Evolutionary conservation across 2,797 vertebrate genomes (phyloP).

Genomic region (Crypturellus tataupa): DNA sequence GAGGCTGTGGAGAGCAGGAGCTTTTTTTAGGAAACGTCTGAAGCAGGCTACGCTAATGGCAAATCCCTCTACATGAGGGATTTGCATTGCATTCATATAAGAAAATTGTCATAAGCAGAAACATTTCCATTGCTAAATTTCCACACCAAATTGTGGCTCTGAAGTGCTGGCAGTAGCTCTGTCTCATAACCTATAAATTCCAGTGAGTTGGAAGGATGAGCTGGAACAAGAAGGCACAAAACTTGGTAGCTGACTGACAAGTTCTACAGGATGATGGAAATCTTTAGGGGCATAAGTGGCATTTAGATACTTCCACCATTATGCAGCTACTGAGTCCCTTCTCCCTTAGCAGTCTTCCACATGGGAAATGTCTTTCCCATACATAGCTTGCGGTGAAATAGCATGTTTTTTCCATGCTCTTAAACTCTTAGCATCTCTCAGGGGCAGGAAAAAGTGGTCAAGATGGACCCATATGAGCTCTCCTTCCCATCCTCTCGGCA

Average conservation of each 20-base stretch:
- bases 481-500: slow-evolving; percentile 4
- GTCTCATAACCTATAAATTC: neutral
- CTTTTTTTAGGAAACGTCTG: neutral
- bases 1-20: neutral
- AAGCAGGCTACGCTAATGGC: neutral
- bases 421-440: neutral
- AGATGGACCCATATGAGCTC: neutral
- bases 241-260: neutral
- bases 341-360: neutral
- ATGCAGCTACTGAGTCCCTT: neutral
- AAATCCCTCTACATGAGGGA: neutral
- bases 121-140: neutral
- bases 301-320: neutral
- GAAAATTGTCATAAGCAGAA: neutral
- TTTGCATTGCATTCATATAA: neutral
- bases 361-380: neutral
- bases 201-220: neutral
- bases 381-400: neutral
- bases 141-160: neutral
- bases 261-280: neutral
- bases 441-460: neutral
- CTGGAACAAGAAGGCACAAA: neutral
- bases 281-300: neutral
- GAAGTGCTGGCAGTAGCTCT: neutral
- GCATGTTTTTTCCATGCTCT: neutral